phyloP scores from a whole-genome alignment of 1,140 invertebrate species.

The Saxidomus purpurata region DNA sequence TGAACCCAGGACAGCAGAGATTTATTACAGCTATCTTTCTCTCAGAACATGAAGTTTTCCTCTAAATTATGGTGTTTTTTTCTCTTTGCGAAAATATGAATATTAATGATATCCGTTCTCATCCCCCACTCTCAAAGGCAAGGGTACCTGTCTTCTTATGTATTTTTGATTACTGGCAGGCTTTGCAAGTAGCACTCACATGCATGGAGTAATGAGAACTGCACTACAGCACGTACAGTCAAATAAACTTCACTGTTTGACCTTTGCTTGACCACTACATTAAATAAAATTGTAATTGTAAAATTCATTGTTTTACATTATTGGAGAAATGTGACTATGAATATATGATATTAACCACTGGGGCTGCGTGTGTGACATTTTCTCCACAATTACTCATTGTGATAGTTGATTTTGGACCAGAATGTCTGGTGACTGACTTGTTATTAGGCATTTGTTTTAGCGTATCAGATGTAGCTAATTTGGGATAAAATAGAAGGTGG shows the following conservation, averaged over 20 bases:
- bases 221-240: too few relatives aligned
- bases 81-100: too few relatives aligned
- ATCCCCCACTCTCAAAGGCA: too few relatives aligned
- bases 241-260: neutral
- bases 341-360: slow-evolving; percentile 6
- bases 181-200: too few relatives aligned
- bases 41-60: too few relatives aligned
- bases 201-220: too few relatives aligned
- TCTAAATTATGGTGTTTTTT: too few relatives aligned
- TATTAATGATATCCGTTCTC: too few relatives aligned
- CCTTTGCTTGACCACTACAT: neutral
- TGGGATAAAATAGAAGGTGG: neutral
- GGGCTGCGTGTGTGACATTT: neutral
- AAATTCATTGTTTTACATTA: slow-evolving; percentile 16
- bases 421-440: neutral
- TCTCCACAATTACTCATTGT: neutral
- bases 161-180: too few relatives aligned
- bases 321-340: slow-evolving; percentile 10
- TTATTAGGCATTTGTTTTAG: neutral
- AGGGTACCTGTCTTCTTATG: too few relatives aligned
- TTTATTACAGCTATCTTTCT: too few relatives aligned
- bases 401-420: neutral
- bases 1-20: too few relatives aligned
- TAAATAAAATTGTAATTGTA: neutral
- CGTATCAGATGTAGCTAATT: neutral